Conservation (phyloP, 2,888 invertebrate species). For the Sericinus montela region DNA sequence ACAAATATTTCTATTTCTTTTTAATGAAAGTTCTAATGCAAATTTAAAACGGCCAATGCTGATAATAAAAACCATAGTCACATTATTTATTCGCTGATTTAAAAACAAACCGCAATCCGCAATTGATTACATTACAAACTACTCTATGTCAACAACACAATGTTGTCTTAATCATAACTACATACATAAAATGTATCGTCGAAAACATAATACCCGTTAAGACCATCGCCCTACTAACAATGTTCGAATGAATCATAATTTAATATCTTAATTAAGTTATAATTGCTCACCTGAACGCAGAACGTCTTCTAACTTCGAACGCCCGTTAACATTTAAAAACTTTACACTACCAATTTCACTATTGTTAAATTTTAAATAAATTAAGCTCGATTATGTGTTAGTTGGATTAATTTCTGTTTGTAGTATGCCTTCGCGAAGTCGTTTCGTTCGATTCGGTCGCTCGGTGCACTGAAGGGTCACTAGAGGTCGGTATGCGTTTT, state of each 20-base stretch:
- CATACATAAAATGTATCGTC: background rate
- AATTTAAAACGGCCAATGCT: background rate
- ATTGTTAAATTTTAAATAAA: slow-evolving; percentile 34
- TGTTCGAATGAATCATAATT: background rate
- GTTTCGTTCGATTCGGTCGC: slow-evolving; percentile 66
- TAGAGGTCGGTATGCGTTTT: slow-evolving; percentile 55
- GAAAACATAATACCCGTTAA: slow-evolving; percentile 8
- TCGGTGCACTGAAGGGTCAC: slow-evolving; percentile 67
- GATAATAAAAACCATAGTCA: too few species aligned
- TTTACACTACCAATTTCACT: slow-evolving; percentile 50
- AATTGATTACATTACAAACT: background rate
- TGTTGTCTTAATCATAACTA: background rate
- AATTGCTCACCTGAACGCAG: slow-evolving; percentile 52
- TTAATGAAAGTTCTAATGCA: too few species aligned
- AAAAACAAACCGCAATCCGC: background rate
- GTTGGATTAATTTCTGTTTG: slow-evolving; percentile 26
- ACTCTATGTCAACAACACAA: background rate
- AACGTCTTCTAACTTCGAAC: slow-evolving; percentile 35
- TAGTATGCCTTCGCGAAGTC: slow-evolving; percentile 36
- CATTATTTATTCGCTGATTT: background rate
- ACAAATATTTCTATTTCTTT: too few species aligned
- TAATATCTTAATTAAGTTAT: slow-evolving; percentile 10
- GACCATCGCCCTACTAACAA: slow-evolving; percentile 10
- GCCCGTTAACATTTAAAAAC: slow-evolving; percentile 45
- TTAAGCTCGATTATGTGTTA: slow-evolving; percentile 33